phyloP scores from a whole-genome alignment of 2,888 invertebrate species.

The Hypena proboscidalis region DNA sequence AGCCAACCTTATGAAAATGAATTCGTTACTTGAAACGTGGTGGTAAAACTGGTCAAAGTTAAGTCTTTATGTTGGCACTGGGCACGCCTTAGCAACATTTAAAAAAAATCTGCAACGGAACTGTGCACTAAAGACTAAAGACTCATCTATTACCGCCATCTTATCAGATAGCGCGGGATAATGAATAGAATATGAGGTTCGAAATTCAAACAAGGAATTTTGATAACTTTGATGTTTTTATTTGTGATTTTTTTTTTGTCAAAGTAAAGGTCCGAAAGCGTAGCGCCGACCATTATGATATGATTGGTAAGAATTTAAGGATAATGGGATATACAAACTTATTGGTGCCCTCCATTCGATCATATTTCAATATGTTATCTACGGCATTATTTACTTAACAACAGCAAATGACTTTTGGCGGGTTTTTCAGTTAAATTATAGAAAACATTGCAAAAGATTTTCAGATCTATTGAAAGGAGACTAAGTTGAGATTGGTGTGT shows the following conservation, averaged over 20 bases:
- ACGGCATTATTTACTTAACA: conserved; percentile 13
- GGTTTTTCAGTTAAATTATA: conserved; percentile 29
- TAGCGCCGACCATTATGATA: conserved; percentile 33
- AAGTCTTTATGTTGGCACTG: too few relatives aligned
- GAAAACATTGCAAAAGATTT: conserved; percentile 14
- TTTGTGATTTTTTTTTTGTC: conserved; percentile 8
- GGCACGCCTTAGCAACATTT: too few relatives aligned
- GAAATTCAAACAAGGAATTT: too few relatives aligned
- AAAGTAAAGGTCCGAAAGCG: conserved; percentile 13
- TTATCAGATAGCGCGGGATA: too few relatives aligned
- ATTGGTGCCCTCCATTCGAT: conserved; percentile 11
- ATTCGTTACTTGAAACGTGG: too few relatives aligned
- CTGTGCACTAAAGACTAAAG: too few relatives aligned
- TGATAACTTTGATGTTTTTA: not conserved
- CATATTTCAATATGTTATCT: conserved; percentile 16
- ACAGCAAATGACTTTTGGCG: conserved; percentile 36
- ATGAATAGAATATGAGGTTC: too few relatives aligned
- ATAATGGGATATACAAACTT: conserved; percentile 29
- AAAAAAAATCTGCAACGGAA: too few relatives aligned
- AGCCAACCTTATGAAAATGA: too few relatives aligned
- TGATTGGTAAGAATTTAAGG: conserved; percentile 44
- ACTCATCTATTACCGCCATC: too few relatives aligned
- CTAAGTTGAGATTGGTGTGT: conserved; percentile 33
- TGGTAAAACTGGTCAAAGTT: too few relatives aligned
- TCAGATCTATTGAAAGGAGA: fast-evolving